Evolutionary conservation across 2,113 vertebrate species (phyloP).

Genomic region (Mellivora capensis): DNA sequence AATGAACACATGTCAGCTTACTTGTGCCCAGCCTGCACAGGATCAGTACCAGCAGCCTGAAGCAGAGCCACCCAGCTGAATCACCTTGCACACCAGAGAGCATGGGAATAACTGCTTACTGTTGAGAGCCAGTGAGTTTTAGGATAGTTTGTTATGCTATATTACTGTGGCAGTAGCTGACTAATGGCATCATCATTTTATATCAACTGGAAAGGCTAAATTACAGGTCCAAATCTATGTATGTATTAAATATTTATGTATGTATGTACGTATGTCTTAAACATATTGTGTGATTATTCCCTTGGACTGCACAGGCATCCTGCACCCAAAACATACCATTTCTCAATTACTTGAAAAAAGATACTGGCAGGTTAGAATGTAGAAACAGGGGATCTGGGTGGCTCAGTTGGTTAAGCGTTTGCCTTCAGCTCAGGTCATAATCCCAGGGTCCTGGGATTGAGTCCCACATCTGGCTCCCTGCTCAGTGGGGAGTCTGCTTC

Average conservation of each 20-base stretch:
- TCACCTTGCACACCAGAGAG: not conserved
- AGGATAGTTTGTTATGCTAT: not conserved
- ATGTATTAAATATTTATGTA: not conserved
- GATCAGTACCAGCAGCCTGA: not conserved
- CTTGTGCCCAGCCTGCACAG: not conserved
- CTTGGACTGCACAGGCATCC: not conserved
- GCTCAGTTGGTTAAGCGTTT: no score
- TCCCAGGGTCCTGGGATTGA: no score
- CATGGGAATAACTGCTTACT: not conserved
- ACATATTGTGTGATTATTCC: not conserved
- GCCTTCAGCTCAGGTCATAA: no score
- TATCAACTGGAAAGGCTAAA: not conserved
- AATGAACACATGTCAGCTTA: not conserved
- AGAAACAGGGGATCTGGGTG: not conserved
- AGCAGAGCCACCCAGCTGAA: not conserved
- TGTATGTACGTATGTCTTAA: no score
- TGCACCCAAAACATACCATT: not conserved
- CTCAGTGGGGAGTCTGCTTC: no score
- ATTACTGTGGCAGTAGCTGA: not conserved
- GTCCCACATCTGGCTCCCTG: no score
- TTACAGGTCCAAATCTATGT: not conserved
- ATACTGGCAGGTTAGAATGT: not conserved
- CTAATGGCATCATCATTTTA: not conserved
- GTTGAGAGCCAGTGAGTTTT: not conserved
- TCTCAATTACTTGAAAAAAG: slow-evolving; percentile 1